Evolutionary conservation across 2,113 vertebrate genomes (phyloP).

Genomic region (Hypanus sabinus): DNA sequence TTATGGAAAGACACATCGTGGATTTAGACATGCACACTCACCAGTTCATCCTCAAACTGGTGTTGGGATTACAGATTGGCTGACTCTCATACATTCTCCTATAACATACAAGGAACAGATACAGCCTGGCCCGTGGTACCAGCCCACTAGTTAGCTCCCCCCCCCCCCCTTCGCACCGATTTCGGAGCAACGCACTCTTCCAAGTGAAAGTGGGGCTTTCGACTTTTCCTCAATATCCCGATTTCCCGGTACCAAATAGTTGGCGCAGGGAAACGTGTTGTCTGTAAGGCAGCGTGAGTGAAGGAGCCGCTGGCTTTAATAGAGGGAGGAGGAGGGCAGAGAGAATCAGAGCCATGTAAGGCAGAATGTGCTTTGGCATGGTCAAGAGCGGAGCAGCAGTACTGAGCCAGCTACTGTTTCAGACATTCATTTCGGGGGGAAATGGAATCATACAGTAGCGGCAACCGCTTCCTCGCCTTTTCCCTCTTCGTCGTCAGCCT

Average conservation of each 20-base stretch:
- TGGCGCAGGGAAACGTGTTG: conserved; percentile 24
- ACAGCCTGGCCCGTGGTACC: background rate
- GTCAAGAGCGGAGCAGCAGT: background rate
- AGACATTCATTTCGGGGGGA: background rate
- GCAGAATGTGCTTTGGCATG: background rate
- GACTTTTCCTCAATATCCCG: background rate
- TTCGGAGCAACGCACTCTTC: background rate
- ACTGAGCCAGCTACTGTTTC: background rate
- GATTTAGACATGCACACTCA: background rate
- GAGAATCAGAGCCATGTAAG: background rate
- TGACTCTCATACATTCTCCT: background rate
- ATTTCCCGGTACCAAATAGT: background rate
- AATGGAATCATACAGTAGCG: background rate
- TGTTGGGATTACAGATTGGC: background rate
- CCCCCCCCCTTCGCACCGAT: background rate
- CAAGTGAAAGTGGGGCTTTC: background rate
- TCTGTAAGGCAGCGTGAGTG: background rate
- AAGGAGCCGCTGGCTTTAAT: background rate
- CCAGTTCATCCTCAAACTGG: background rate
- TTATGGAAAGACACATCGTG: background rate
- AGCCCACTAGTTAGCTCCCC: background rate
- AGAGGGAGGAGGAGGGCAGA: background rate
- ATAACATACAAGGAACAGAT: background rate
- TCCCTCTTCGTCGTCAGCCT: background rate
- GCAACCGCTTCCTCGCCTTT: background rate